A percentile compares a stretch with the other conserved stretches of the same genome.
Evolutionary conservation across 2,888 invertebrate species (phyloP).

Genomic region (Drosophila acutilabella): DNA sequence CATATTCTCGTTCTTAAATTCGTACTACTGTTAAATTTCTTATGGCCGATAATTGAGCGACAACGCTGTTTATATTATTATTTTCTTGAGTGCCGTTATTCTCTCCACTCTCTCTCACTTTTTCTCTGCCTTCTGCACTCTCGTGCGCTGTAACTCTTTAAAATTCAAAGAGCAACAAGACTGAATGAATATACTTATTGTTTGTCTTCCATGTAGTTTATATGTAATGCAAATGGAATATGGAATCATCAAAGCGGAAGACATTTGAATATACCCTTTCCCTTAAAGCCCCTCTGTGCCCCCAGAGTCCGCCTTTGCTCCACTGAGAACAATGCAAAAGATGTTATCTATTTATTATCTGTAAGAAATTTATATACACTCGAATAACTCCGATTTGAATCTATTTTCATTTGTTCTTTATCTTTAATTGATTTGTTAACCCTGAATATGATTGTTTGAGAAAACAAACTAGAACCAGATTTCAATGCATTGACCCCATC

Average conservation of each 20-base stretch:
- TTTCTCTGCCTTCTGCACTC: conserved; percentile 1
- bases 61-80: conserved; percentile 32
- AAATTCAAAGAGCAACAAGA: conserved; percentile 28
- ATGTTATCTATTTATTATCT: conserved; percentile 23
- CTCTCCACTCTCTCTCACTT: background rate
- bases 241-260: conserved; percentile 43
- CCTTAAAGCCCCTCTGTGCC: too few relatives aligned
- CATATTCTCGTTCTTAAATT: conserved; percentile 26
- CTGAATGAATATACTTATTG: conserved; percentile 35
- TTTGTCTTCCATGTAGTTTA: conserved; percentile 7
- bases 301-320: background rate
- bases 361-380: conserved; percentile 35
- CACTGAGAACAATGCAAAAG: conserved; percentile 17
- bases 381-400: conserved; percentile 17
- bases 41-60: conserved; percentile 20
- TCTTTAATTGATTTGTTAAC: conserved; percentile 32
- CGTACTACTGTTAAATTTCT: conserved; percentile 13
- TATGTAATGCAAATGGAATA: conserved; percentile 27
- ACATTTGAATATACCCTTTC: conserved; percentile 27
- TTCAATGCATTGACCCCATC: conserved; percentile 58
- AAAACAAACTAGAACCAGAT: conserved; percentile 56
- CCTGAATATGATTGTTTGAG: conserved; percentile 19
- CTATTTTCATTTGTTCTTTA: conserved; percentile 7
- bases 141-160: conserved; percentile 21
- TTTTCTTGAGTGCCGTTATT: conserved; percentile 33